Base-by-base conservation (phyloP, 1,140 invertebrate species). In the Tyrophagus putrescentiae region DNA sequence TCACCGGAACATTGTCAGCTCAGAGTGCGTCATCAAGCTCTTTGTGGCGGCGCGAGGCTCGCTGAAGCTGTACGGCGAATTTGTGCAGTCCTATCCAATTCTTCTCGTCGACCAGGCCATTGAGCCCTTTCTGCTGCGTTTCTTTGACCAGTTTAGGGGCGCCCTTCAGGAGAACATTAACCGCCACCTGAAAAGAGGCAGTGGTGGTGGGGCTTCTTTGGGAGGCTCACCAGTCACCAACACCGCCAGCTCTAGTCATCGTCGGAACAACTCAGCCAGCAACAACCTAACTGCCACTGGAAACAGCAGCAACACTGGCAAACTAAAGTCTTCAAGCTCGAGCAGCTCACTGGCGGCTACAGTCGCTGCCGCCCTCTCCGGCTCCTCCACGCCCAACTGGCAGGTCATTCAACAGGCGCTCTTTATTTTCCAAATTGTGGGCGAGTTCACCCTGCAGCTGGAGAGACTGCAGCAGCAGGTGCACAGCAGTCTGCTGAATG, bases 321-420 rank as follows among this genome's bases (percentile, higher is more conserved):
- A 48, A 18, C 7, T 48, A 29, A 48, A 48, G 45, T 7, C 7
- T 7, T 48, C 45, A 48, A 7, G 31, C 31, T 48, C 45, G 21
- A 48, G 18, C 18, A 48, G 45, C 31, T 9, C 45, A 9, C 7
- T 48, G 23, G 23, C 23, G 23, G 31, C 23, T 48, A 7, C 45
- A 9, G 6, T 48, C 31, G 23, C 23, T 48, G 31, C 23, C 45
- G 31, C 45, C 31, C 23, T 48, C 21, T 33, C 16, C 29, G 44
- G 31, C 29, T 57, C 31, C 1, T 6, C 11, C 5, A 6, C 21
- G 5, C 60, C 60, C 48, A 70, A 72, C 54, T 76, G 74, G 74
- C 65, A 69, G 9, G 54, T 71, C 41, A 74, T 76, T 59, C 74
- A 75, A 56, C 70, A 73, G 39, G 68, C 70, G 9, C 66, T 76